These are phyloP conservation scores for Stenopsyche tienmushanensis DNA, from an alignment of 1,140 invertebrate genomes.

Conservation along the genomic window DNA sequence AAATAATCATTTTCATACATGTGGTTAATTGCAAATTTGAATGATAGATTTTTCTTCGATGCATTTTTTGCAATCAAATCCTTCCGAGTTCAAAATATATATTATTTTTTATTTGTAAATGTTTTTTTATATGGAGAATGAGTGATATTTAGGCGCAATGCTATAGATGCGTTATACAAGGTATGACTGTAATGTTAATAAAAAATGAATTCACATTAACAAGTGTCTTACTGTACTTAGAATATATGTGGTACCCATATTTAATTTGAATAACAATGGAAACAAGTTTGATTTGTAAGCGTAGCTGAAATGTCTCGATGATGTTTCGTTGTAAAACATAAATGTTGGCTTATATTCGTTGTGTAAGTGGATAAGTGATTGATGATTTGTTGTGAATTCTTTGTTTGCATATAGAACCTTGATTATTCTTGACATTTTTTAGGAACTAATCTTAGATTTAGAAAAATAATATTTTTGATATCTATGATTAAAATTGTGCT, in stretches of 20 bases:
- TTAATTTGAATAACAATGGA: not conserved
- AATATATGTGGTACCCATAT: not conserved
- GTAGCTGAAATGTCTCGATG: not conserved
- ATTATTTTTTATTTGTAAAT: conserved; percentile 14
- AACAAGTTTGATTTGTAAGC: not conserved
- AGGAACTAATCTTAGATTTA: too few relatives aligned
- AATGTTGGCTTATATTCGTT: not conserved
- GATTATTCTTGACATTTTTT: not conserved
- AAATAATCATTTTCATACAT: too few relatives aligned
- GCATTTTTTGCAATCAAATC: too few relatives aligned
- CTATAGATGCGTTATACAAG: not conserved
- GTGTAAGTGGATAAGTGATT: not conserved
- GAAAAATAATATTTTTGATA: too few relatives aligned
- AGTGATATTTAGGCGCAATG: not conserved
- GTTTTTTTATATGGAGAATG: conserved; percentile 1
- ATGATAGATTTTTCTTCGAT: too few relatives aligned
- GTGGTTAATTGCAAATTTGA: not conserved
- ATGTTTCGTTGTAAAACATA: not conserved
- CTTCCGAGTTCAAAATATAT: too few relatives aligned
- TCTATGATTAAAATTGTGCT: too few relatives aligned
- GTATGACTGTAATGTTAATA: not conserved
- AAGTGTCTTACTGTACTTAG: conserved; percentile 24
- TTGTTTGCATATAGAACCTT: not conserved
- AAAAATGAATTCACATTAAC: not conserved
- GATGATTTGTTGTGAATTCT: not conserved